Evolutionary conservation across 2,113 vertebrate genomes (phyloP).

Genomic region (Petromus typicus): DNA sequence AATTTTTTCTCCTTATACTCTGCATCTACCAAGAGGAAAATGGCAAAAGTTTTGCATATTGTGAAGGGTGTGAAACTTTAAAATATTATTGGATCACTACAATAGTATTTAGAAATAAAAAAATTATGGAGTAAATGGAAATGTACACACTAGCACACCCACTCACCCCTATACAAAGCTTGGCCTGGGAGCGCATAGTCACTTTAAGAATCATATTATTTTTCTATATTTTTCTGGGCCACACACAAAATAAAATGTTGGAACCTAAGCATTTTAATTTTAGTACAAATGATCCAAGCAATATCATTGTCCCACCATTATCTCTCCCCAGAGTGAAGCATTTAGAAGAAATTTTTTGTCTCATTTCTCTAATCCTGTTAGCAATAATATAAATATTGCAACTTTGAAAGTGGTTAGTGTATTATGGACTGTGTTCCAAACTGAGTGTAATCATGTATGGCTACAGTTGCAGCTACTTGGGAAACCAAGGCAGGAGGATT

Average conservation of each 20-base stretch:
- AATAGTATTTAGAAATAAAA: neutral
- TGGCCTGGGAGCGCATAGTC: neutral
- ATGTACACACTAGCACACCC: too few species aligned
- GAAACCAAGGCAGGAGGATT: neutral
- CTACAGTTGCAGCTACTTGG: neutral
- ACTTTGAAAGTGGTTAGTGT: conserved; percentile 81
- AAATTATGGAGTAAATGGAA: neutral
- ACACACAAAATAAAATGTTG: conserved; percentile 86
- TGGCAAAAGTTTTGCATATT: neutral
- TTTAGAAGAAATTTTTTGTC: conserved; percentile 87
- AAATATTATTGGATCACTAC: neutral
- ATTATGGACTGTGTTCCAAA: conserved; percentile 72
- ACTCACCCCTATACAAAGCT: neutral
- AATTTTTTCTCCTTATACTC: neutral
- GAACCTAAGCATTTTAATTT: conserved; percentile 87
- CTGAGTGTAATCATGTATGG: neutral
- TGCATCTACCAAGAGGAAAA: neutral
- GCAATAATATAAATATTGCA: conserved; percentile 85
- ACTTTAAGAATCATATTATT: conserved; percentile 69
- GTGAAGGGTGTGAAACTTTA: conserved; percentile 34
- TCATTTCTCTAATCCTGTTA: conserved; percentile 87
- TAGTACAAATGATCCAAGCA: conserved; percentile 80
- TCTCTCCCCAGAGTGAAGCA: conserved; percentile 82
- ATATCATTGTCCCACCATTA: conserved; percentile 29
- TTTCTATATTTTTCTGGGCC: conserved; percentile 79